phyloP scores from a whole-genome alignment of 2,888 invertebrate species.

The Pemphredon lugubris region DNA sequence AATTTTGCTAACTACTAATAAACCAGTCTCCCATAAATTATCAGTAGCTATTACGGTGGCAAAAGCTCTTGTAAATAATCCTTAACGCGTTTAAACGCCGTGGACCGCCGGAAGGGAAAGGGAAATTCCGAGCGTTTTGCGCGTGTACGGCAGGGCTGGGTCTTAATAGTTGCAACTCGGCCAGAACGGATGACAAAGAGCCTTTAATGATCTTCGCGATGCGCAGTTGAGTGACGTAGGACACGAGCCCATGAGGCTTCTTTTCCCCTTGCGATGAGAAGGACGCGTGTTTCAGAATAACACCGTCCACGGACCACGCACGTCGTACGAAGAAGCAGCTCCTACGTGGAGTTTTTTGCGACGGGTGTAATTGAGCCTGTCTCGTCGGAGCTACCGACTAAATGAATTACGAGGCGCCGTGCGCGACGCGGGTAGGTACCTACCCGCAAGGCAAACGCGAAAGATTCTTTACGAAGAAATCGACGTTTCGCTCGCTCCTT shows the following conservation, averaged over 20 bases:
- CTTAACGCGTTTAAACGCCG: too few species aligned
- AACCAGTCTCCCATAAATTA: too few species aligned
- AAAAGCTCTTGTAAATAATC: too few species aligned
- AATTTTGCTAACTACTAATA: too few species aligned
- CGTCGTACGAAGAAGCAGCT: slow-evolving; percentile 78
- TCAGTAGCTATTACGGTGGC: too few species aligned
- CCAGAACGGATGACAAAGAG: slow-evolving; percentile 48
- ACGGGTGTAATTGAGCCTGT: slow-evolving; percentile 77
- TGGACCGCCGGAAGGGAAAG: background rate
- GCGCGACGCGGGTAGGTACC: slow-evolving; percentile 16
- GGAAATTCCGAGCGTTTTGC: slow-evolving; percentile 23
- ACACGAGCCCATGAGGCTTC: slow-evolving; percentile 56
- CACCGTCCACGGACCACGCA: slow-evolving; percentile 74
- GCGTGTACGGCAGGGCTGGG: slow-evolving; percentile 23
- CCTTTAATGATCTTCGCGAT: slow-evolving; percentile 47
- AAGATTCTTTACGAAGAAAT: too few species aligned
- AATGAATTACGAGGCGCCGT: slow-evolving; percentile 76
- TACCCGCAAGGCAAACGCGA: too few species aligned
- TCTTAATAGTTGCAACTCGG: slow-evolving; percentile 39
- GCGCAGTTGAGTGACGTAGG: slow-evolving; percentile 56
- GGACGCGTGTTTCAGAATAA: slow-evolving; percentile 33
- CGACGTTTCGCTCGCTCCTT: too few species aligned
- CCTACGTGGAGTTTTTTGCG: slow-evolving; percentile 67
- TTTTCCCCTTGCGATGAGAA: slow-evolving; percentile 28
- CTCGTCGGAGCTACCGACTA: slow-evolving; percentile 68